Base-by-base conservation (phyloP, 2,113 vertebrate species). In the Campylorhamphus procurvoides region DNA sequence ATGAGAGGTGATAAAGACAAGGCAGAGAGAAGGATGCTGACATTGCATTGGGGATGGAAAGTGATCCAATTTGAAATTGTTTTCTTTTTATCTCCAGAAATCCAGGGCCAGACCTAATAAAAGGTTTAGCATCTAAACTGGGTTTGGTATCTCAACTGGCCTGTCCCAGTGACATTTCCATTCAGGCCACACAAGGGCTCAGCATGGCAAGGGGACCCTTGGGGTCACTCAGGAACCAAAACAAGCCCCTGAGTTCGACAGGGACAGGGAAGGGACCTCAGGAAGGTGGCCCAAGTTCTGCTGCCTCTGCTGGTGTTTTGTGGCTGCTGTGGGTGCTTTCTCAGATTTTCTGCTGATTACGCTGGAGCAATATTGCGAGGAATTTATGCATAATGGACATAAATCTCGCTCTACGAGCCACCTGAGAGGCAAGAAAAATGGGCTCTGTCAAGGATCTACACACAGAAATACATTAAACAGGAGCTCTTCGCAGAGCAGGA, bases 341-440 rank as follows among this genome's bases (percentile, higher is more conserved):
- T 93, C 66, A 88, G 89, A 96, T 90, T 97, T 97, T 97, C 89
- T 97, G 85, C 85, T 97, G 88, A 97, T 97, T 96, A 96, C 92
- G 94, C 89, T 87, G 74, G 62, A 96, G 93, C 93, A 96, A 97
- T 91, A 95, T 91, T 94, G 95, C 83, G 90, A 97, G 91, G 66
- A 90, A 95, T 96, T 97, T 97, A 95, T 97, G 83, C 77, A 90
- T 96, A 97, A 97, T 83, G 80, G 94, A 92, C 94, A 96, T 97
- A 97, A 97, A 97, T 97, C 91, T 97, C 8, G 0, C 89, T 97
- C 62, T 90, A 97, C 1, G 83, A 97, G 93, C 89, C 96, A 98
- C 95, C 88, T 93, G 96, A 97, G 89, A 96, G 89, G 88, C 81
- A 97, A 97, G 95, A 97, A 97, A 98, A 98, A 96, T 96, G 69